phyloP scores from a whole-genome alignment of 2,888 invertebrate species.

The Volucella inanis region DNA sequence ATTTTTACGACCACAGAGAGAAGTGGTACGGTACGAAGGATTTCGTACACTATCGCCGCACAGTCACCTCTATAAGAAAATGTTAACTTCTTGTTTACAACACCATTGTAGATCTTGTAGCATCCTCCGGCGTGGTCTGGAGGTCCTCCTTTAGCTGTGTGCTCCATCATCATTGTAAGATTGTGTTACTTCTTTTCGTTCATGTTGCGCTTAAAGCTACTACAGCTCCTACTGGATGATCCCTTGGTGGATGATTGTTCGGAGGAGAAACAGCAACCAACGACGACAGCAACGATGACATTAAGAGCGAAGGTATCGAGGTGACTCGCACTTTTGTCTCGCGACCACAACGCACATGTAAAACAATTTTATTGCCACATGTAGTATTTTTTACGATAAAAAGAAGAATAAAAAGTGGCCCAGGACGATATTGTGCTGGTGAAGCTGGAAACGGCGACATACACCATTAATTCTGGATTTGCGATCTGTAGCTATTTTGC shows the following conservation, averaged over 20 bases:
- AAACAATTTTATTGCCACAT: conserved; percentile 64
- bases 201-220: conserved; percentile 13
- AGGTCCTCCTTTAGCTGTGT: neutral
- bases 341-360: conserved; percentile 66
- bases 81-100: conserved; percentile 50
- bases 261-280: neutral
- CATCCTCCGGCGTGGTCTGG: conserved; percentile 1
- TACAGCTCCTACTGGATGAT: conserved; percentile 55
- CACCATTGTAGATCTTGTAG: conserved; percentile 31
- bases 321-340: conserved; percentile 59
- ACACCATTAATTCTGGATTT: conserved; percentile 34
- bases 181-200: conserved; percentile 20
- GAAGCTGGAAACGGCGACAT: conserved; percentile 4
- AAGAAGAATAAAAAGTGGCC: neutral
- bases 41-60: conserved; percentile 1
- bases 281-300: conserved; percentile 22
- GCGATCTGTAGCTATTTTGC: conserved; percentile 37
- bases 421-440: neutral
- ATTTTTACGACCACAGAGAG: conserved; percentile 62
- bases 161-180: conserved; percentile 41
- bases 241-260: conserved; percentile 65
- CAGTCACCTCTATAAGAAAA: conserved; percentile 32
- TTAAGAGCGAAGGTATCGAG: conserved; percentile 17
- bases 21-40: conserved; percentile 12
- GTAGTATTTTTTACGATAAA: conserved; percentile 55